Base-by-base conservation (phyloP, 1,140 invertebrate species). In the Tetramorium alpestre region DNA sequence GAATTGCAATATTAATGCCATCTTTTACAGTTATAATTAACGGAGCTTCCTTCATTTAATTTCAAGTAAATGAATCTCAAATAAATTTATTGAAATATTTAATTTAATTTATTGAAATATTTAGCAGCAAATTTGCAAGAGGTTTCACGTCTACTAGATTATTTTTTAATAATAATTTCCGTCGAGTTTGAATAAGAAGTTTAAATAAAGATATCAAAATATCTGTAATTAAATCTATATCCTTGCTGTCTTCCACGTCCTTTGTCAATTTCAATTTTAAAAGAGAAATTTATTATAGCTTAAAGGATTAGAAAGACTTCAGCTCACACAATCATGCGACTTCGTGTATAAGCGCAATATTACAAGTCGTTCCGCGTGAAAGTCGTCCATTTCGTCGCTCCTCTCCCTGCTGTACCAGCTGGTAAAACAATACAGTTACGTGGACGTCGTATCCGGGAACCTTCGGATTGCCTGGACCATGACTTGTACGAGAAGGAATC, bases 401-500 rank as follows among this genome's bases (percentile, higher is more conserved):
- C 38, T 22, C 22, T 8, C 38, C 3, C 6, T 25, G 41, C 13
- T 51, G 25, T 22, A 51, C 51, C 62, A 69, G 18, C 47, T 81
- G 44, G 47, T 28, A 2, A 81, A 47, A 70, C 77, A 54, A 56
- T 44, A 81, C 11, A 51, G 16, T 56, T 51, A 67, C 41, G 47
- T 18, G 22, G 13, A 47, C 16, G n/a, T 28, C 10, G 41, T 44
- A 78, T 78, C 62, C 8, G 13, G 13, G 38, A 81, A 70, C 28
- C 67, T 81, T 81, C 28, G 13, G 33, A 67, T 67, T 69, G 77
- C 16, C 33, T 67, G 25, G 44, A 25, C 62, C 18, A 33, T 67
- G 76, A 80, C 77, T 81, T 70, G 64, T 18, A 25, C 25, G 22
- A 41, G 64, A 67, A 70, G 64, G 47, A 6, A 41, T 81, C 28